Evolutionary conservation across 2,113 vertebrate species (phyloP).

Genomic region (Oceanodroma tethys): DNA sequence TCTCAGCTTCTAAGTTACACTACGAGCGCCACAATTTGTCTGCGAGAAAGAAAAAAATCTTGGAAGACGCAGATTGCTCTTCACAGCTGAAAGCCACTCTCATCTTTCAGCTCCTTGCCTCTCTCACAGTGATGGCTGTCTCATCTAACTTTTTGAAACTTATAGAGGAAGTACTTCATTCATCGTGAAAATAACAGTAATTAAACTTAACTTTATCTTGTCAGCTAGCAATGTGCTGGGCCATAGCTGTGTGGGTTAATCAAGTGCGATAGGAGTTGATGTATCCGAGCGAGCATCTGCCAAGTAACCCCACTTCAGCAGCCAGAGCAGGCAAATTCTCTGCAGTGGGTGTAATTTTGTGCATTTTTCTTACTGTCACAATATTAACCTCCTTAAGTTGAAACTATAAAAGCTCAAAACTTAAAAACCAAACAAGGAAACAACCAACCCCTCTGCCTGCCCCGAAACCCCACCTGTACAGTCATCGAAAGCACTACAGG

Average conservation of each 20-base stretch:
- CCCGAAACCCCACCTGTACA: neutral
- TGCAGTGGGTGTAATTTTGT: neutral
- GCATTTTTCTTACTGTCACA: slow-evolving; percentile 24
- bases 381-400: neutral
- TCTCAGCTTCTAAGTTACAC: slow-evolving; percentile 62
- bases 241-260: slow-evolving; percentile 63
- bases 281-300: slow-evolving; percentile 1
- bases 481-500: neutral
- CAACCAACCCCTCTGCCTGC: neutral
- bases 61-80: slow-evolving; percentile 30
- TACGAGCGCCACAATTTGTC: slow-evolving; percentile 66
- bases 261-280: slow-evolving; percentile 50
- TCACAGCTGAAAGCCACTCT: slow-evolving; percentile 67
- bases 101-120: slow-evolving; percentile 60
- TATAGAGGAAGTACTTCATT: slow-evolving; percentile 57
- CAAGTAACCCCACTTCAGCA: slow-evolving; percentile 6
- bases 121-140: slow-evolving; percentile 58
- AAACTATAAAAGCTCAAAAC: neutral
- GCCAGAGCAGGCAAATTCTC: slow-evolving; percentile 37
- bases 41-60: slow-evolving; percentile 30
- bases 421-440: neutral
- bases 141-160: slow-evolving; percentile 63
- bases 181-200: slow-evolving; percentile 70
- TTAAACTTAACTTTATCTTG: slow-evolving; percentile 73
- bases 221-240: slow-evolving; percentile 53